Evolutionary conservation across 2,888 invertebrate species (phyloP).

Genomic region (Acronicta leporina): DNA sequence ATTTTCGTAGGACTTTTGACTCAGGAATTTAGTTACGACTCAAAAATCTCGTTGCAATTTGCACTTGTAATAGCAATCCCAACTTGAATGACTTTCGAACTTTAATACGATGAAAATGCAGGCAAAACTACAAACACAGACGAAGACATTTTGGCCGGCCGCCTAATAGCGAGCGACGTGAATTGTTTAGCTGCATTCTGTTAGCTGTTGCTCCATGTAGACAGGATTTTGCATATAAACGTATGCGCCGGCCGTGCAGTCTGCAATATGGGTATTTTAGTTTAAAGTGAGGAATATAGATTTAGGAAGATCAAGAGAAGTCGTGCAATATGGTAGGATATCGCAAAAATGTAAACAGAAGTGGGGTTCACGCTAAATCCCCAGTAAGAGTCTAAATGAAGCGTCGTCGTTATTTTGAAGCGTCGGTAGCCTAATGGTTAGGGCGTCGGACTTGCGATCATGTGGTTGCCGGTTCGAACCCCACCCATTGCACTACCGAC

Average conservation of each 20-base stretch:
- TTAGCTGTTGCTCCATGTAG: conserved; percentile 42
- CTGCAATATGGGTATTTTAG: conserved; percentile 43
- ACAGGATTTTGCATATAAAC: conserved; percentile 56
- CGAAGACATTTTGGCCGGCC: conserved; percentile 72
- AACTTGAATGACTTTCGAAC: conserved; percentile 45
- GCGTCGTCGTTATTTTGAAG: too few relatives aligned
- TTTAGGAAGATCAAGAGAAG: neutral
- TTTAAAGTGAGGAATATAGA: conserved; percentile 11
- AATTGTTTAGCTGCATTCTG: conserved; percentile 63
- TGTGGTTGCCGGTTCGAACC: too few relatives aligned
- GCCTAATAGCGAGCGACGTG: conserved; percentile 68
- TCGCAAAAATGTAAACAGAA: neutral
- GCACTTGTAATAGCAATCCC: conserved; percentile 33
- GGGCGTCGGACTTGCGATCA: too few relatives aligned
- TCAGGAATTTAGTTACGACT: conserved; percentile 7
- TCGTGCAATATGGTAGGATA: neutral
- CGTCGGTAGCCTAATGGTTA: too few relatives aligned
- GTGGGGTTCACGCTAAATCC: too few relatives aligned
- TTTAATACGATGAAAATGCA: conserved; percentile 45
- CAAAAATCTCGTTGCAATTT: conserved; percentile 15
- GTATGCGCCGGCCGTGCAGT: conserved; percentile 27
- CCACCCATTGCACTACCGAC: too few relatives aligned
- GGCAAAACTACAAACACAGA: conserved; percentile 58
- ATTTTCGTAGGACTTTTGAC: neutral
- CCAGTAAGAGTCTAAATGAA: too few relatives aligned